Base-by-base conservation (phyloP, 2,113 vertebrate species). In the Pluvialis apricaria region DNA sequence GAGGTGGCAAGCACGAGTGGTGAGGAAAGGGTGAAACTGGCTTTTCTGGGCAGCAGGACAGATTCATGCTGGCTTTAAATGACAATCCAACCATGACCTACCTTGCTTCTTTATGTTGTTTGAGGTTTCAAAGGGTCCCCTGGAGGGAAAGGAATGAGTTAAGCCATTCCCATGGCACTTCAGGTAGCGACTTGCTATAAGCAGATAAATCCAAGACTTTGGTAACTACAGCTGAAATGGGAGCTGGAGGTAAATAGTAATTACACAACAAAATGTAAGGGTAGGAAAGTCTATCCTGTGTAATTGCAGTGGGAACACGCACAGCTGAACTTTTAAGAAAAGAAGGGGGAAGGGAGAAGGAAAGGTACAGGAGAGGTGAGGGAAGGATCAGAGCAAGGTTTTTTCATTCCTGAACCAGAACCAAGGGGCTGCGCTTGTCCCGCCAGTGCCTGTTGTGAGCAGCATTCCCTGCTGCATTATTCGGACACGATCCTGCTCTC, bases 391-490 rank as follows among this genome's bases (percentile, higher is more conserved):
- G 73, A 94, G 54, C 49, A 87, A 71, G 7, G 8, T 21, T 68
- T 60, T 55, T 71, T 52, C 42, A 28, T 64, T 92, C 54, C 54
- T 86, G 57, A 68, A 29, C 9, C 15, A 66, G 75, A 73, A 58
- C 8, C 19, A 54, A 36, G 6, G 18, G 12, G 5, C 62, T 22
- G 11, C 61, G 10, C n/a, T 54, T 68, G 15, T 61, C 61, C 40
- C 40, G 7, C 40, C 70, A 60, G 42, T 4, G 2, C 70, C 38
- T 73, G 32, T 64, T 51, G 10, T 36, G 34, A 91, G 31, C 31
- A 83, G 11, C 0, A 0, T 66, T 62, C 5, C 13, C 26, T 4
- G 0, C 25, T 90, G 65, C 16, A 16, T 57, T 76, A 2, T 81
- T 83, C 66, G 57, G 40, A 34, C 38, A 36, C 34, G n/a, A 75